Conservation (phyloP, 2,888 invertebrate genomes). For the Norana najaformis region DNA sequence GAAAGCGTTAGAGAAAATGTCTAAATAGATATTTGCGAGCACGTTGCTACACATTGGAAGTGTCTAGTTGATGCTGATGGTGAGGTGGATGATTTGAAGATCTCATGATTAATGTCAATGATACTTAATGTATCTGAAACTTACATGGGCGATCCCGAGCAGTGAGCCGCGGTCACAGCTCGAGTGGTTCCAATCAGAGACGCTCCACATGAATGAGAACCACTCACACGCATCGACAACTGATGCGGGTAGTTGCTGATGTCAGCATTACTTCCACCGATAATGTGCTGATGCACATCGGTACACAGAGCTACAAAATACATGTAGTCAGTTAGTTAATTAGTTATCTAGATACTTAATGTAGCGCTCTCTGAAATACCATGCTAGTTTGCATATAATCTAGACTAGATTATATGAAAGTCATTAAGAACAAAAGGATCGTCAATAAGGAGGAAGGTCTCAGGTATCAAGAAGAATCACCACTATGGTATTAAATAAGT, state of each 20-base stretch:
- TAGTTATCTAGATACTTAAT: too few species aligned
- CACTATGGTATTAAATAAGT: too few species aligned
- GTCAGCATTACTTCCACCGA: not conserved
- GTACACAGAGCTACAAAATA: conserved; percentile 17
- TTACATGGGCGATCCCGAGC: conserved; percentile 30
- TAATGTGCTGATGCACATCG: not conserved
- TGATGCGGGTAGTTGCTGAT: conserved; percentile 19
- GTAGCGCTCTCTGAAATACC: too few species aligned
- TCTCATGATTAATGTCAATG: not conserved
- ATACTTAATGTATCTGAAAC: not conserved
- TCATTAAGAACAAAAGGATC: too few species aligned
- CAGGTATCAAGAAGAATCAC: too few species aligned
- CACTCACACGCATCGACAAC: conserved; percentile 23
- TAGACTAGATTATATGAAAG: too few species aligned
- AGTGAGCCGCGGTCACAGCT: conserved; percentile 40
- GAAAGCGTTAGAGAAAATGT: too few species aligned
- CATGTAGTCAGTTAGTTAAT: not conserved
- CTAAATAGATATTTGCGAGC: too few species aligned
- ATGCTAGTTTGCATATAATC: too few species aligned
- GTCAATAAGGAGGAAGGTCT: too few species aligned
- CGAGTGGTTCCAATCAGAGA: conserved; percentile 32
- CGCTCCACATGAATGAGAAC: conserved; percentile 33
- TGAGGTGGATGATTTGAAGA: not conserved
- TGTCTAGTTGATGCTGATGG: too few species aligned
- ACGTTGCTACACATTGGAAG: too few species aligned